These are phyloP conservation scores for Camelus bactrianus DNA, from an alignment of 2,113 vertebrate species.

Conservation along the genomic window DNA sequence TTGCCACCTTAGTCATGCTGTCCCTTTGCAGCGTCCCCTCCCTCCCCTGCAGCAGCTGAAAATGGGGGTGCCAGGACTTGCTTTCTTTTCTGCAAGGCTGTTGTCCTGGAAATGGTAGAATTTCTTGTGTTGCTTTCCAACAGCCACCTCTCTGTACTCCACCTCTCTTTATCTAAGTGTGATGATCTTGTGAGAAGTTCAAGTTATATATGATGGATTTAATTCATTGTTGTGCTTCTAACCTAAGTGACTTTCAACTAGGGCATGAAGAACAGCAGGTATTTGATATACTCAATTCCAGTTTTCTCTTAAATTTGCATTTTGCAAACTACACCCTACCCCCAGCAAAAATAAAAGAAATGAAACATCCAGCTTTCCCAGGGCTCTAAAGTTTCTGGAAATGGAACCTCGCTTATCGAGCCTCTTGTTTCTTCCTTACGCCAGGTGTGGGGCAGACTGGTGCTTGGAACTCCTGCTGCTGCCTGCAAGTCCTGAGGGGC, in stretches of 20 bases:
- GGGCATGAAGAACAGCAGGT: neutral
- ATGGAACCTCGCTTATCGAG: neutral
- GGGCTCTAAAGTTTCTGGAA: constrained; percentile 59
- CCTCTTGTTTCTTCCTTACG: neutral
- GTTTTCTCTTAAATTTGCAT: constrained; percentile 8
- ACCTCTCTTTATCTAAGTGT: neutral
- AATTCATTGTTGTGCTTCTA: neutral
- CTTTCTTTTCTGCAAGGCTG: neutral
- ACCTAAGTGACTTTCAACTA: neutral
- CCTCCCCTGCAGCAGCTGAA: constrained; percentile 14
- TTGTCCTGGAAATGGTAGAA: constrained; percentile 46
- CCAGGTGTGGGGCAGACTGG: neutral
- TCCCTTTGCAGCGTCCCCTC: neutral
- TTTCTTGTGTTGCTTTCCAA: constrained; percentile 31
- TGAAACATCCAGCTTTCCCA: constrained; percentile 40
- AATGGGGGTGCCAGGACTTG: constrained; percentile 1
- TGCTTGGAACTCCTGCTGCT: neutral
- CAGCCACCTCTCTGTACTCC: neutral
- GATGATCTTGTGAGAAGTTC: neutral
- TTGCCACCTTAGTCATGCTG: neutral
- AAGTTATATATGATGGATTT: neutral
- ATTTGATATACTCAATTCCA: neutral
- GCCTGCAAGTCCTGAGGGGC: neutral
- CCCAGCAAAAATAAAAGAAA: constrained; percentile 17
- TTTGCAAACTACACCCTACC: neutral